Conservation (phyloP, 2,888 invertebrate genomes). For the Sphaeridia pumilis region DNA sequence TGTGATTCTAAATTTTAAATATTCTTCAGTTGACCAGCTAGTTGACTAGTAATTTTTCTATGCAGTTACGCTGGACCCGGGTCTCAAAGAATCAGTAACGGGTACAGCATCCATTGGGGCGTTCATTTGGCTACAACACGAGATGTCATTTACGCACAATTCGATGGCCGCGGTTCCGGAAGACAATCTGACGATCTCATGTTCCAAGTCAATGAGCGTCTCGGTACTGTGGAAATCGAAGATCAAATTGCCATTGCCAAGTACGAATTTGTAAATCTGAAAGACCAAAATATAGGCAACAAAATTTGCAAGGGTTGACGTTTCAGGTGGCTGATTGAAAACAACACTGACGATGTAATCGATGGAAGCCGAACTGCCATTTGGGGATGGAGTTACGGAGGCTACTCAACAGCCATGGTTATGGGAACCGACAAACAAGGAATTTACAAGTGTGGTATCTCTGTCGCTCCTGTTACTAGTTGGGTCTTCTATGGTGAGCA, state of each 20-base stretch:
- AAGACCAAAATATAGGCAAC: no score
- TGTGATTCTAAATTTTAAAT: neutral
- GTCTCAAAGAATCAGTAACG: constrained; percentile 68
- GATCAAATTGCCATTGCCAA: constrained; percentile 80
- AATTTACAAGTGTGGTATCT: constrained; percentile 83
- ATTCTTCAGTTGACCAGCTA: no score
- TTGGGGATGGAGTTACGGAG: constrained; percentile 99
- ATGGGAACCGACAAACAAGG: constrained; percentile 60
- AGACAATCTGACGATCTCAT: constrained; percentile 69
- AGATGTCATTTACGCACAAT: constrained; percentile 72
- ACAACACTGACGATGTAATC: constrained; percentile 48
- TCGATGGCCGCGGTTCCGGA: constrained; percentile 84
- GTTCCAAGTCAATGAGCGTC: constrained; percentile 65
- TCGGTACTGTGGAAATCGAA: constrained; percentile 80
- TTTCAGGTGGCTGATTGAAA: constrained; percentile 39
- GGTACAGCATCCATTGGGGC: constrained; percentile 75
- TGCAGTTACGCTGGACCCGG: constrained; percentile 91
- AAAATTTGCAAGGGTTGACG: no score
- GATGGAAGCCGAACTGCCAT: constrained; percentile 74
- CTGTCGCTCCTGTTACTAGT: constrained; percentile 93
- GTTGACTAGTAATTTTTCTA: no score
- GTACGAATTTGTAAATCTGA: no score
- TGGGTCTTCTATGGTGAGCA: constrained; percentile 84
- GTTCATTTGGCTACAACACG: constrained; percentile 71
- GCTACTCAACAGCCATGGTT: constrained; percentile 79